Base-by-base conservation (phyloP, 1,140 invertebrate genomes). In the Lethocerus indicus region DNA sequence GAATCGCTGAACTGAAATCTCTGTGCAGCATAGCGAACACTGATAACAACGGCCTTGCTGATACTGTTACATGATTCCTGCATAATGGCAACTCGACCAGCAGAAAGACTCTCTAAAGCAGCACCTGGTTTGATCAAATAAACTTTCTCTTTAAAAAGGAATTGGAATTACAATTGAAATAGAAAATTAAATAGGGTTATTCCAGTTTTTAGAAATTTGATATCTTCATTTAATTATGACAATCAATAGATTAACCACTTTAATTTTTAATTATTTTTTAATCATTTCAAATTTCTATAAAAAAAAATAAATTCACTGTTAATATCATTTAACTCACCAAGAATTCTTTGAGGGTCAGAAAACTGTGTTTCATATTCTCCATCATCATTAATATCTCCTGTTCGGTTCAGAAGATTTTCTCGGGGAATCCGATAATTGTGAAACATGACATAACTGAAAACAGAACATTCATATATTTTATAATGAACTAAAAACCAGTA, bases 1-100 rank as follows among this genome's bases (percentile, higher is more conserved):
- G 69, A 62, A n/a, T 75, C 67, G 6, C 88, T 87, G 69, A 96
- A 96, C 68, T 97, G 92, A 63, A 74, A 80, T 36, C 92, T 70
- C 1, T 83, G 80, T 3, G 83, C 85, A 32, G 87, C 85, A 68
- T 96, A 96, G 35, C 92, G 71, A 20, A 93, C 70, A 0, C 88
- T 87, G 53, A 96, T 92, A 1, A 80, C 73, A 2, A 91, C 63
- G 12, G 79, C 82, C 49, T 79, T 70, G 32, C 73, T 69, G 35
- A 88, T 61, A 42, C 83, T 58, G 67, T 71, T 76, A 7, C 73
- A 67, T 53, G 81, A 79, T 60, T 92, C 82, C 32, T 69, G 71
- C 49, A 76, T 74, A 29, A 82, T 82, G 18, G 71, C 76, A 2
- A 86, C 74, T 44, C 88, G 69, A 69, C 66, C 82, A 27, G 75